Evolutionary conservation across 1,140 invertebrate genomes (phyloP), one percentile per base, ranked within the genome.

Genomic region (Helicoverpa zea): DNA sequence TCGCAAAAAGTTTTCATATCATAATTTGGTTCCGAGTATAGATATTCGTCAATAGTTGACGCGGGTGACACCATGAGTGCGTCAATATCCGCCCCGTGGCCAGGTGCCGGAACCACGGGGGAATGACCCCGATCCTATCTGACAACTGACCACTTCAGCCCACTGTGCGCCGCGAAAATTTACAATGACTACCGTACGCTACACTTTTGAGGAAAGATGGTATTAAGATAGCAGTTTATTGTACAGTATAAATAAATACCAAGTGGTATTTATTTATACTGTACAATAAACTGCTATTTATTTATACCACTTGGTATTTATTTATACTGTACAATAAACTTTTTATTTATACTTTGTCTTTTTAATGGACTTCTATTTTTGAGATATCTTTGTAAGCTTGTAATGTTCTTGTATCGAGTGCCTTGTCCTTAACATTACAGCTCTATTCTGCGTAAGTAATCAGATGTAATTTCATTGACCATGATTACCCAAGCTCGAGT

Each of bases 101-200:
- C 81, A 82, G 83, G 52, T 81, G 82, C 83, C 84, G 85, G 86
- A 89, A 87, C 81, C 68, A 61, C 58, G 43, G 87, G 86, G 84
- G 81, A 87, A 89, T 87, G 87, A 89, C 86, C 87, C 81, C 79
- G 51, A 73, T 76, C 76, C 73, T 72, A 66, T 82, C 74, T 81
- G 59, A 74, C 73, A 64, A 68, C 63, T 30, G 73, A 23, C 64
- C 72, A 80, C 81, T 79, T 79, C 74, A 75, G 68, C 66, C 66
- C 72, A 81, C 79, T 83, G 74, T 79, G 59, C 64, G 58, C 74
- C 70, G 82, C 80, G 74, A 88, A 86, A 84, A 79, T 79, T 86
- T 81, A 70, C 81, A 81, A 83, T 76, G 78, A 66, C 47, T 61
- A 76, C 63, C 72, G 73, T 79, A 66, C 14, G 47, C 2, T 49